These are phyloP conservation scores for Spea multiplicata DNA, from an alignment of 2,113 vertebrate genomes.

Conservation along the genomic window DNA sequence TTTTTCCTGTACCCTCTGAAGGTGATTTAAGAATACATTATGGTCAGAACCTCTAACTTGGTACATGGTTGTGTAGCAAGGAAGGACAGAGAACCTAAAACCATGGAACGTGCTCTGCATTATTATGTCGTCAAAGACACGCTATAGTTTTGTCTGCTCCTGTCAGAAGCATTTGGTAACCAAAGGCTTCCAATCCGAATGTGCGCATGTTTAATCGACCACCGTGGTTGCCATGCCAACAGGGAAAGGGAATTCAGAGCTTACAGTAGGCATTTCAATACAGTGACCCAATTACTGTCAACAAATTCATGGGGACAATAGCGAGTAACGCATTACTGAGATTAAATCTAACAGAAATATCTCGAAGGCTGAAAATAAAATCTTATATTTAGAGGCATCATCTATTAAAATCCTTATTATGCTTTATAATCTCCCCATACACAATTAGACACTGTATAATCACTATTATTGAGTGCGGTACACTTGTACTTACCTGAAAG, in stretches of 20 bases:
- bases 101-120: background rate
- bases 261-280: slow-evolving; percentile 78
- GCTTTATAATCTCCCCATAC: background rate
- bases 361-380: slow-evolving; percentile 52
- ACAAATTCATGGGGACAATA: slow-evolving; percentile 87
- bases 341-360: slow-evolving; percentile 58
- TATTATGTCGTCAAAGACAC: slow-evolving; percentile 30
- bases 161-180: slow-evolving; percentile 60
- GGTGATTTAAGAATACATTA: background rate
- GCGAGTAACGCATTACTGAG: slow-evolving; percentile 73
- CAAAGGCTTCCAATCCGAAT: slow-evolving; percentile 58
- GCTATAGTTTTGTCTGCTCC: slow-evolving; percentile 48
- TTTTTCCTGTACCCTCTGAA: no score
- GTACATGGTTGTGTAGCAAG: background rate
- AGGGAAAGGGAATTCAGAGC: slow-evolving; percentile 71
- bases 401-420: background rate
- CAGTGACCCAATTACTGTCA: slow-evolving; percentile 96
- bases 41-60: background rate
- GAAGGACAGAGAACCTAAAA: slow-evolving; percentile 4
- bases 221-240: slow-evolving; percentile 91
- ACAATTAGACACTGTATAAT: background rate
- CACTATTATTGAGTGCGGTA: background rate
- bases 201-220: slow-evolving; percentile 88
- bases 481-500: no score
- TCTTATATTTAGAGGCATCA: slow-evolving; percentile 48